Base-by-base conservation (phyloP, 2,888 invertebrate genomes). In the Hydraecia micacea region DNA sequence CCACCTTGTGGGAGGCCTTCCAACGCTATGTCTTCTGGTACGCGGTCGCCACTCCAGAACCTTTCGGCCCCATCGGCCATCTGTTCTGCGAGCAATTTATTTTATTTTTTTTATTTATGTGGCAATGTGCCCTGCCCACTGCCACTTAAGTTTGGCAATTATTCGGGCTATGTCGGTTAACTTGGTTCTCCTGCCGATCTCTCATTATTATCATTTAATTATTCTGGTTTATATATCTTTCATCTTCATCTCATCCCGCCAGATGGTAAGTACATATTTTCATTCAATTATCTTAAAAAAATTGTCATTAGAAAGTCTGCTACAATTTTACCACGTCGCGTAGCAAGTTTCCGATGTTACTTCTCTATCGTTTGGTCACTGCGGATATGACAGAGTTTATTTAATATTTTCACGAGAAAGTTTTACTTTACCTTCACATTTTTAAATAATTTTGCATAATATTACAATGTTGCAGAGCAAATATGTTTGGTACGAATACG, bases 221-320 rank as follows among this genome's bases (percentile, higher is more conserved):
- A 55, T n/a, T n/a, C 25, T 25, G 25, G 25, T 55, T 55, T 21
- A 4, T 5, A 11, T 11, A 55, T 55, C 9, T 25, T 4, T 25
- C 11, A n/a, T n/a, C 55, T n/a, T 55, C 32, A 5, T 8, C 21
- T 5, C 9, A 28, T 49, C 32, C 66, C 8, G 21, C 0, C 2
- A 32, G 58, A 74, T 21, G n/a, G 2, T n/a, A 76, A 52, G 25
- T 55, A 55, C 55, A 49, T 28, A 28, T 75, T 82, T 46, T 62
- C 6, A 11, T 81, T 75, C 28, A 28, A 67, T 81, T 75, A 75
- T 25, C 15, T 15, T 36, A 52, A 52, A 42, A 67, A 81, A 79
- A 79, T 60, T 75, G 1, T 42, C 42, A 49, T 52, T 21, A 42
- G 15, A 32, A 32, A 25, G 11, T 52, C 21, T 58, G 15, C 5